Base-by-base conservation (phyloP, 2,113 vertebrate species). In the Mirza zaza region DNA sequence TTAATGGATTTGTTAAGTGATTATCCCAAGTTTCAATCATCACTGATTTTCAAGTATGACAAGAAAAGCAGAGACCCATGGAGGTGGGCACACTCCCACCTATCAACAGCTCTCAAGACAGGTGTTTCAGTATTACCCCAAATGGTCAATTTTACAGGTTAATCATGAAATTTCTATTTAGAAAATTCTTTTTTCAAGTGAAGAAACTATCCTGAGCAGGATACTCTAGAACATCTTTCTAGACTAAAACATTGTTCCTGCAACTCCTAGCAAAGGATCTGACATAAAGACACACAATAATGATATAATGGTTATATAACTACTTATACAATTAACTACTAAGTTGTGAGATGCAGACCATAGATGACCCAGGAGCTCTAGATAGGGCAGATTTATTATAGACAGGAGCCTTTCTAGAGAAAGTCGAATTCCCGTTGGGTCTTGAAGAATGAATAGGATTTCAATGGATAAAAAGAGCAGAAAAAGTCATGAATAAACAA, bases 1-100 rank as follows among this genome's bases (percentile, higher is more conserved):
- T 92, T 90, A 89, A 79, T 29, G 3, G 52, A 91, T 48, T 95
- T n/a, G 67, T 70, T n/a, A 59, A 95, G 68, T 83, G 75, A 89
- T 55, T 77, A 79, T 23, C 34, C 71, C 15, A 25, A 76, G 15
- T 85, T 95, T 73, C 85, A 95, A 45, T 50, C 8, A 23, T 68
- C 83, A 67, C 23, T 82, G 48, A 83, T 83, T 86, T 96, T 75
- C 65, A 79, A 70, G 59, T 55, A 88, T n/a, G 71, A 93, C 42
- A 91, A 76, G 80, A 76, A 83, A 95, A 85, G n/a, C 63, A 48
- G 29, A 81, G 71, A 45, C 11, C 36, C 81, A 73, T 14, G 76
- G 85, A 92, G 25, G 13, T 48, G 80, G 70, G 8, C 5, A 32
- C 27, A 61, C 25, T 77, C n/a, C 39, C n/a, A 96, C 39, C 36